Evolutionary conservation across 2,797 vertebrate species (phyloP), one percentile per base, ranked within the genome.

Genomic region (Emys orbicularis): DNA sequence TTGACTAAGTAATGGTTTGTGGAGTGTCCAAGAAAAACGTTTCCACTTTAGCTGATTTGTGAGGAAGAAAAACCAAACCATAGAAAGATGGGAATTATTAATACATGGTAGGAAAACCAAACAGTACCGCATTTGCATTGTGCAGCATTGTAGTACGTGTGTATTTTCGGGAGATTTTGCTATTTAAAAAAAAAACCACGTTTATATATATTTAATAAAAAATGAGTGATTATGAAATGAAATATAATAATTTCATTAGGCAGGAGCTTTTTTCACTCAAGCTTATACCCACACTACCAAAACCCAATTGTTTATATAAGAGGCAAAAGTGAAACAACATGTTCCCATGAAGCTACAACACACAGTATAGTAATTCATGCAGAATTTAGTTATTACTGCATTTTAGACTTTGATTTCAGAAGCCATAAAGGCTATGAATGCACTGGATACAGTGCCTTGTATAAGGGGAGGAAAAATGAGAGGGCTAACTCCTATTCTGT

Each of bases 211-310:
- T 18, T 29, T 8, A 54, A 79, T 85, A n/a, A 50, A 86, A 83
- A 91, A 95, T 79, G 81, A 0, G 0, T 53, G 52, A 97, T 84
- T 88, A 77, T 53, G 86, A 95, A 95, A 95, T 25, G 83, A 93
- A 97, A 97, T 82, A 79, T 2, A 44, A 80, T 83, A 29, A 93
- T 92, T 81, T 90, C 72, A 90, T 95, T 94, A 76, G 93, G 86
- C 2, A 1, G 92, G 84, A 91, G 83, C 65, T 94, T 91, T 93
- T 95, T 93, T 86, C 96, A 95, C 94, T 94, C 93, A 90, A 44
- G 91, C 79, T 82, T 89, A 90, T 91, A 85, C 77, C 79, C 9
- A 23, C n/a, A 3, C 86, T 81, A 83, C 84, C 41, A 84, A 87
- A 96, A 65, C 21, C 68, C 86, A 88, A 87, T 47, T 77, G 27